Evolutionary conservation across 1,140 invertebrate species (phyloP), one percentile per base, ranked within the genome.

Genomic region (Anoplophora glabripennis): DNA sequence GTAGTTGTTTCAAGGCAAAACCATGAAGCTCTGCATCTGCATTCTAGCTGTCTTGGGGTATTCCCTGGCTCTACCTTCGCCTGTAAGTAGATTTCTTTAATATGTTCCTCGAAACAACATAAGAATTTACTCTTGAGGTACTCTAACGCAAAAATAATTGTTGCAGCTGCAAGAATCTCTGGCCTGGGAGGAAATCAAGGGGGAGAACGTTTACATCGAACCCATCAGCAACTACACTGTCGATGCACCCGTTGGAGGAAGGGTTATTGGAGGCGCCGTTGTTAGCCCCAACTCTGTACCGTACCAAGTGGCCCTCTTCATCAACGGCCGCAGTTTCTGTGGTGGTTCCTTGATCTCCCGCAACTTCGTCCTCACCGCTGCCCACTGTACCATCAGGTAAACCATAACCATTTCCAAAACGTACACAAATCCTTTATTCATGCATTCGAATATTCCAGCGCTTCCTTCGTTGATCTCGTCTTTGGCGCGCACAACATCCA

Each of bases 221-320:
- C 42, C 48, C 10, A 36, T 35, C 1, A n/a, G 53, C 35, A 45
- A 53, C 7, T 14, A 45, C n/a, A 59, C 53, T 34, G 56, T 15
- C 9, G 18, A 35, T 9, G 46, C 8, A 41, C 42, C 51, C 34
- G 44, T 33, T 9, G 55, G 47, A 42, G 10, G 12, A 36, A 59
- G 49, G 34, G 34, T 59, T 36, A 35, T 59, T 37, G 44, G 44
- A 41, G 57, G 57, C 15, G 7, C 21, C 14, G 48, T 45, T n/a
- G 57, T 42, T 21, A 15, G 38, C 48, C 40, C 48, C 7, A 45
- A 53, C 34, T 17, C 36, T 7, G 18, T 59, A 11, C 57, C 57
- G 5, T 59, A 53, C 15, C 57, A 59, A 46, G 57, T 33, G n/a
- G 57, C 48, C 28, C 15, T 59, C 10, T 45, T 59, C 14, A 59